A percentile compares a stretch with the other conserved stretches of the same genome.
These are phyloP conservation scores for Hippocampus abdominalis DNA, from an alignment of 2,113 vertebrate genomes.

Conservation along the genomic window DNA sequence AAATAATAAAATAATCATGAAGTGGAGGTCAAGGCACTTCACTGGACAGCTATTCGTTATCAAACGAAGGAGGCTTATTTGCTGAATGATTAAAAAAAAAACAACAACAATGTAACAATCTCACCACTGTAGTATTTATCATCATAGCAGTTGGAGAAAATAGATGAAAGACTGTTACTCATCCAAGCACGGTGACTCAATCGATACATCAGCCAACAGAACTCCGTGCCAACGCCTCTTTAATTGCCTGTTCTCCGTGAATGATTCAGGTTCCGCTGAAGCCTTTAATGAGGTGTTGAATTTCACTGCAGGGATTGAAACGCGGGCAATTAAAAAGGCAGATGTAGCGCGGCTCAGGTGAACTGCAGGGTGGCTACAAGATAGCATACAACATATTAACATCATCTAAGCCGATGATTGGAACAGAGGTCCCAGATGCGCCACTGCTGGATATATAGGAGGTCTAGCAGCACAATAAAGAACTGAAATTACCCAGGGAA, in stretches of 20 bases:
- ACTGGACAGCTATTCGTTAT: not conserved
- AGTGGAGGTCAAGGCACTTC: not conserved
- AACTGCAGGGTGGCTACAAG: conserved; percentile 29
- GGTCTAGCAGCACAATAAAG: not conserved
- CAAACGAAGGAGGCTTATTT: not conserved
- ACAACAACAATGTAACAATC: not conserved
- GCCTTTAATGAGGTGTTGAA: conserved; percentile 64
- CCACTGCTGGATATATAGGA: not conserved
- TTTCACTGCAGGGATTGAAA: conserved; percentile 53
- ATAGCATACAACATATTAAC: conserved; percentile 24
- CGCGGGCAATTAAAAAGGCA: conserved; percentile 56
- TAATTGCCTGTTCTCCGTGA: conserved; percentile 60
- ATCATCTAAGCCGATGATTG: conserved; percentile 18
- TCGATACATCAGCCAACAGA: conserved; percentile 59
- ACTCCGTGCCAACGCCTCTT: conserved; percentile 45
- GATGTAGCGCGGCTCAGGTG: conserved; percentile 35
- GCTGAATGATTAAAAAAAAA: not conserved
- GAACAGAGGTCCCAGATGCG: conserved; percentile 16
- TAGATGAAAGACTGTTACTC: conserved; percentile 20
- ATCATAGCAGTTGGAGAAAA: conserved; percentile 12
- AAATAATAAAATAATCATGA: not conserved
- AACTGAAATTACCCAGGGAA: not conserved
- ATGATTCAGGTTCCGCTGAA: conserved; percentile 43
- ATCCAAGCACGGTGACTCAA: conserved; percentile 37
- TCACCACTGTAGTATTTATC: not conserved